Evolutionary conservation across 30 jellyfish, hydroid and myxozoan species (phyloP).

Genomic region (Phacellophora camtschatica): DNA sequence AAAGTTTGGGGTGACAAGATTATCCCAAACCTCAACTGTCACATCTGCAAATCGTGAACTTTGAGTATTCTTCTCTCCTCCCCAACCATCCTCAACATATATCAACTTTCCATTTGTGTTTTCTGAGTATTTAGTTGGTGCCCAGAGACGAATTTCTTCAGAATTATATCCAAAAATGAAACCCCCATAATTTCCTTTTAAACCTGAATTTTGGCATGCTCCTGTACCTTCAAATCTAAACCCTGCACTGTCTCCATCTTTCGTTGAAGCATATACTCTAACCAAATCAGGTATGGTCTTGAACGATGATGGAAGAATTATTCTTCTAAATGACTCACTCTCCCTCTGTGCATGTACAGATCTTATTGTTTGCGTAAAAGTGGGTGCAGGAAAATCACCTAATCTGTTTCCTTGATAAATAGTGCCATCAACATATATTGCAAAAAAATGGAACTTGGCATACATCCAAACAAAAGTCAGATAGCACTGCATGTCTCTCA

Average conservation of each 20-base stretch:
- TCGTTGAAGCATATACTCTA: constrained; percentile 74
- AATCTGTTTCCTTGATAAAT: constrained; percentile 65
- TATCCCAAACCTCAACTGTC: constrained; percentile 84
- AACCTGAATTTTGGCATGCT: constrained; percentile 93
- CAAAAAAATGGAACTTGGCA: background rate
- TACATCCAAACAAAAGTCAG: background rate
- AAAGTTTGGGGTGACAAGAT: constrained; percentile 87
- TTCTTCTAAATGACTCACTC: constrained; percentile 46
- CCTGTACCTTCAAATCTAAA: constrained; percentile 93
- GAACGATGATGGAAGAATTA: constrained; percentile 51
- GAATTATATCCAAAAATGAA: constrained; percentile 80
- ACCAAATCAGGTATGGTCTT: constrained; percentile 81
- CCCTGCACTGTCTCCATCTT: constrained; percentile 89
- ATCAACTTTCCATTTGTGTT: constrained; percentile 75
- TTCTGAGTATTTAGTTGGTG: constrained; percentile 72
- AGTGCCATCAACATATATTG: background rate
- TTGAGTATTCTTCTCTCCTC: constrained; percentile 87
- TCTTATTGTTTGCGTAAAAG: constrained; percentile 40
- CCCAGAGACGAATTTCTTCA: constrained; percentile 83
- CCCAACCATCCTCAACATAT: constrained; percentile 98
- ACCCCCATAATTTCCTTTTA: constrained; percentile 84
- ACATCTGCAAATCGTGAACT: constrained; percentile 83
- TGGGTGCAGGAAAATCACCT: constrained; percentile 95
- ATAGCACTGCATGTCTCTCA: background rate
- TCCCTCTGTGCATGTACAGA: constrained; percentile 48